A percentile compares a stretch with the other conserved stretches of the same genome.
phyloP scores from a whole-genome alignment of 35 echinoderm and acorn worm genomes.

The Diadema setosum region DNA sequence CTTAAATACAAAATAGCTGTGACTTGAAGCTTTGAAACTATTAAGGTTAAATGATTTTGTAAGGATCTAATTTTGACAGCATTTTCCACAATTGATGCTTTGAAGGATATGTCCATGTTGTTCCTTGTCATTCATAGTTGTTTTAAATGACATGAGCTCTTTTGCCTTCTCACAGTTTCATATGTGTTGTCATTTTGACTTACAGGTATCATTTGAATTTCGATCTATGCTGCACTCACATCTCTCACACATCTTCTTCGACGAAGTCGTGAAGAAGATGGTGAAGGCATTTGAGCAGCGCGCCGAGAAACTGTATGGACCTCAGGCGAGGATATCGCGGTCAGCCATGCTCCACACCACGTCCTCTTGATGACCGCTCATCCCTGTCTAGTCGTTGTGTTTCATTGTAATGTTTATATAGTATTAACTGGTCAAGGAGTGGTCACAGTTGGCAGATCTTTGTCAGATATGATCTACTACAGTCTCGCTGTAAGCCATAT shows the following conservation, averaged over 20 bases:
- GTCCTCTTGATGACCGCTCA: constrained; percentile 1
- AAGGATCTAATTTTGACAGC: too few relatives aligned
- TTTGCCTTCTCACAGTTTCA: too few relatives aligned
- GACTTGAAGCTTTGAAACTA: too few relatives aligned
- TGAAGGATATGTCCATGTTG: too few relatives aligned
- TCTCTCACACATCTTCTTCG: constrained; percentile 84
- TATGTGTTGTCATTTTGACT: too few relatives aligned
- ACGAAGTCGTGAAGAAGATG: constrained; percentile 99
- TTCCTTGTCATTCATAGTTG: too few relatives aligned
- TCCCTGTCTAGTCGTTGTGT: not conserved
- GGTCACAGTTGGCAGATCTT: not conserved
- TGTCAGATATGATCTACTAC: not conserved
- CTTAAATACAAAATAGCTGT: too few relatives aligned
- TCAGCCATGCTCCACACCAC: not conserved
- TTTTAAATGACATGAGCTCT: too few relatives aligned
- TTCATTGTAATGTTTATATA: not conserved
- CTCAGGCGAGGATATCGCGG: constrained; percentile 26
- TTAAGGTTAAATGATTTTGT: too few relatives aligned
- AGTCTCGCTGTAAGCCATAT: too few relatives aligned
- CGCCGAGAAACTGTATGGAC: constrained; percentile 80
- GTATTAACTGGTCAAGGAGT: not conserved
- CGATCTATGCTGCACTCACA: constrained; percentile 88
- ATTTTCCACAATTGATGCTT: too few relatives aligned
- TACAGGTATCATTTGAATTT: constrained; percentile 97
- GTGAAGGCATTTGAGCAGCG: constrained; percentile 91